Conservation (phyloP, 2,113 vertebrate species). For the Datnioides undecimradiatus region DNA sequence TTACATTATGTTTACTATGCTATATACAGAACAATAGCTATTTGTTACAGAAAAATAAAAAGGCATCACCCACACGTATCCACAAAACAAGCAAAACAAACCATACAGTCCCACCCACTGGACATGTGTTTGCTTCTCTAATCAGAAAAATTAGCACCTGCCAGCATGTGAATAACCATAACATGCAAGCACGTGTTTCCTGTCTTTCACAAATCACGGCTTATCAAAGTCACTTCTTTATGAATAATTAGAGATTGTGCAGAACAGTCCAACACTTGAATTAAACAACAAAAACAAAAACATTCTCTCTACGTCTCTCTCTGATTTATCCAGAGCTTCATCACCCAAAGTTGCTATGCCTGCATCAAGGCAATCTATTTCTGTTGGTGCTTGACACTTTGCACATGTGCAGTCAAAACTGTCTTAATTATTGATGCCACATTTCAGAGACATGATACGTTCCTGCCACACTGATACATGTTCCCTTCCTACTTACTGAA, state of each 20-base stretch:
- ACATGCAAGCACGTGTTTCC: slow-evolving; percentile 10
- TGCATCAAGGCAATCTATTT: slow-evolving; percentile 46
- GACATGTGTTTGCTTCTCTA: slow-evolving; percentile 21
- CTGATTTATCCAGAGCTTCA: slow-evolving; percentile 3
- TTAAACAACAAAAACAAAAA: background rate
- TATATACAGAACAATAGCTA: slow-evolving; percentile 4
- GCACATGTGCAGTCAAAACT: slow-evolving; percentile 49
- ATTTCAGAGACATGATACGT: slow-evolving; percentile 41
- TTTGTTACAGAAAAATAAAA: slow-evolving; percentile 19
- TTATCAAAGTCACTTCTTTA: slow-evolving; percentile 6
- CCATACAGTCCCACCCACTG: slow-evolving; percentile 25
- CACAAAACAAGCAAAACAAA: slow-evolving; percentile 22
- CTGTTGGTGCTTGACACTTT: slow-evolving; percentile 43
- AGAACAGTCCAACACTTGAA: slow-evolving; percentile 35
- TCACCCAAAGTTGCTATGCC: slow-evolving; percentile 12
- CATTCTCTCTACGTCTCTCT: background rate
- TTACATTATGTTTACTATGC: background rate
- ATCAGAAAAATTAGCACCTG: slow-evolving; percentile 1
- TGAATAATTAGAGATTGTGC: background rate
- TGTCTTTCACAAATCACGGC: slow-evolving; percentile 13
- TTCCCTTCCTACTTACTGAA: slow-evolving; percentile 29
- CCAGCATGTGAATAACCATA: slow-evolving; percentile 28
- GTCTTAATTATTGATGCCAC: slow-evolving; percentile 60
- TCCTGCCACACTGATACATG: slow-evolving; percentile 16
- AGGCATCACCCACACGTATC: background rate